These are phyloP conservation scores for Sisyra terminalis DNA, from an alignment of 2,888 invertebrate species.

Conservation along the genomic window DNA sequence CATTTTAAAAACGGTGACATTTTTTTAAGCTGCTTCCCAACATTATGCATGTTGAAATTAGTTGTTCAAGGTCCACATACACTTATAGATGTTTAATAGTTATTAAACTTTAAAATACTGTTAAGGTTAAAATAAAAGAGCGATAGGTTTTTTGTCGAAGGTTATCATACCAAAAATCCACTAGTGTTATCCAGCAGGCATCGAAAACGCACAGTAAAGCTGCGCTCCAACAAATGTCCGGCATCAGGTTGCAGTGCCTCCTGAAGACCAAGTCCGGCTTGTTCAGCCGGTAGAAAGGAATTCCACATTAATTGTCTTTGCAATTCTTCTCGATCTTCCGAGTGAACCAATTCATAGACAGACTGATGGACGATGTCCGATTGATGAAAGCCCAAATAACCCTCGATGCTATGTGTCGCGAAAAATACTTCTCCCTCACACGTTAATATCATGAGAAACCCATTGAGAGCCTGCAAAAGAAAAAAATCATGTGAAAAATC, in stretches of 20 bases:
- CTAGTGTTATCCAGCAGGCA: slow-evolving; percentile 98
- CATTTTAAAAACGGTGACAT: no score
- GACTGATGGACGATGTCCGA: slow-evolving; percentile 99
- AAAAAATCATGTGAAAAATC: slow-evolving; percentile 7
- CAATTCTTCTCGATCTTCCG: slow-evolving; percentile 95
- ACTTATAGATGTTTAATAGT: no score
- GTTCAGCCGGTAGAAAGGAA: slow-evolving; percentile 72
- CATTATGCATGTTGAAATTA: no score
- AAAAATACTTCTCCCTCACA: slow-evolving; percentile 99
- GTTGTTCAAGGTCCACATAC: no score
- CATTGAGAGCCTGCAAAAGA: slow-evolving; percentile 82
- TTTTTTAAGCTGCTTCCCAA: no score
- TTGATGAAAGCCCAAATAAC: slow-evolving; percentile 99
- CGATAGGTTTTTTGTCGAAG: no score
- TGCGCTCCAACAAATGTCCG: slow-evolving; percentile 79
- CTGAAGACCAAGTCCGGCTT: slow-evolving; percentile 61
- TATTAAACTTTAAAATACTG: no score
- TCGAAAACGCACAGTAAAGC: slow-evolving; percentile 96
- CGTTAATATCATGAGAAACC: slow-evolving; percentile 96
- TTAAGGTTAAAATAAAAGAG: no score
- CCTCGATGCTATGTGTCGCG: slow-evolving; percentile 98
- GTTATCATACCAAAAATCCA: slow-evolving; percentile 93
- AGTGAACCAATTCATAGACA: slow-evolving; percentile 96
- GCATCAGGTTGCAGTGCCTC: slow-evolving; percentile 83
- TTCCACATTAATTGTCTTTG: slow-evolving; percentile 92